Evolutionary conservation across 2,113 vertebrate species (phyloP), one percentile per base, ranked within the genome.

Genomic region (Lynx canadensis): DNA sequence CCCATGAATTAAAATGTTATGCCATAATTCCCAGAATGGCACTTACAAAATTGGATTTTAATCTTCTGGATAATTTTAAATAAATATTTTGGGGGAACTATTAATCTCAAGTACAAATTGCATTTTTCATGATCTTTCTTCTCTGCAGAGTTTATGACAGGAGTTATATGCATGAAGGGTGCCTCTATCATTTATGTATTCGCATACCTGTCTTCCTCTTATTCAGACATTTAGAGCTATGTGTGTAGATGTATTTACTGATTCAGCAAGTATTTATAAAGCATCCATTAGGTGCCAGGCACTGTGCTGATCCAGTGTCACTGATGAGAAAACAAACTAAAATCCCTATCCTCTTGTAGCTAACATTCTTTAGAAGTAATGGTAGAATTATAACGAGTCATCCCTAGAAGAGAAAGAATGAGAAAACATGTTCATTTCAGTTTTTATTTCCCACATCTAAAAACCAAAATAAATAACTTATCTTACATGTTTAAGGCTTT

Each of bases 11-110:
- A 78, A 65, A 87, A 55, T 87, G 27, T 85, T 83, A 84, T 48
- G 16, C 60, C 8, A 23, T 91, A 29, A 25, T 41, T 93, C 60
- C 96, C n/a, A 85, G 66, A 91, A 85, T 65, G 63, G 14, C 23
- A 65, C 55, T 95, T 80, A 68, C 33, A 52, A 93, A 92, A 41
- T n/a, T 97, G 45, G 27, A 78, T 74, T 92, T 97, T 89, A 11
- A 86, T 76, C 6, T 83, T 73, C 6, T 76, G 71, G 50, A 31
- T 92, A 92, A 63, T 66, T 91, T 97, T 52, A 68, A 66, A 57
- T 83, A 90, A 66, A 85, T 87, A 76, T 86, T 85, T 91, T 52
- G n/a, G 31, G 29, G 48, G 7, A 91, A 82, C 29, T 76, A 57
- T 66, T 83, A 63, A 69, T 87, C 74, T 65, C 48, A 71, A 96